These are phyloP conservation scores for Bimastos eiseni DNA, from an alignment of 2,888 invertebrate species.

Conservation along the genomic window DNA sequence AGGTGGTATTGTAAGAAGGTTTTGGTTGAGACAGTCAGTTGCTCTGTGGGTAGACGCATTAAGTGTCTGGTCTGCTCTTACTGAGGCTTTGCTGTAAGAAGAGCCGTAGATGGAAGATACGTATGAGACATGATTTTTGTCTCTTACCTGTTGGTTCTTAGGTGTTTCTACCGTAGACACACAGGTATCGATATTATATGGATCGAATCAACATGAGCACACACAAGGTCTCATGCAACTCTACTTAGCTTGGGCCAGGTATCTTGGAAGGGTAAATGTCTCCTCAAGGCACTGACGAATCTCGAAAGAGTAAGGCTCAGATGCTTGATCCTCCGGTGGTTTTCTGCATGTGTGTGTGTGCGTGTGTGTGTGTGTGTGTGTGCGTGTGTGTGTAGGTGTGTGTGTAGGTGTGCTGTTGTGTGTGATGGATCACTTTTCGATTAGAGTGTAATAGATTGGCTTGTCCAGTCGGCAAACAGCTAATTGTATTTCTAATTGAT, in stretches of 20 bases:
- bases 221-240: background rate
- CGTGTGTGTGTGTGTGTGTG: no score
- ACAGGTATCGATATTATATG: background rate
- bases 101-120: background rate
- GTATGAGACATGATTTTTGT: background rate
- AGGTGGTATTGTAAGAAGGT: background rate
- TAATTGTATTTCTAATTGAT: no score
- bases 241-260: background rate
- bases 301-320: background rate
- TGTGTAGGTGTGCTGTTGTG: no score
- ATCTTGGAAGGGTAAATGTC: background rate
- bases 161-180: background rate
- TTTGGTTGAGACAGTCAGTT: background rate
- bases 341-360: no score
- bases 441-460: no score
- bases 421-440: no score
- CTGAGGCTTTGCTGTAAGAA: background rate
- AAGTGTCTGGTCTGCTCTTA: no score
- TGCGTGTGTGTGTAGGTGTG: no score
- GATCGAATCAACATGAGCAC: background rate
- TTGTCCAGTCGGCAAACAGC: no score
- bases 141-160: conserved; percentile 13
- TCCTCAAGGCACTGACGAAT: background rate
- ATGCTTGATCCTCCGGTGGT: no score
- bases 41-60: background rate